Percentiles rank a stretch among this genome's conserved stretches.
phyloP scores from a whole-genome alignment of 53 echinoderm and acorn worm species.

The Arbacia lixula region DNA sequence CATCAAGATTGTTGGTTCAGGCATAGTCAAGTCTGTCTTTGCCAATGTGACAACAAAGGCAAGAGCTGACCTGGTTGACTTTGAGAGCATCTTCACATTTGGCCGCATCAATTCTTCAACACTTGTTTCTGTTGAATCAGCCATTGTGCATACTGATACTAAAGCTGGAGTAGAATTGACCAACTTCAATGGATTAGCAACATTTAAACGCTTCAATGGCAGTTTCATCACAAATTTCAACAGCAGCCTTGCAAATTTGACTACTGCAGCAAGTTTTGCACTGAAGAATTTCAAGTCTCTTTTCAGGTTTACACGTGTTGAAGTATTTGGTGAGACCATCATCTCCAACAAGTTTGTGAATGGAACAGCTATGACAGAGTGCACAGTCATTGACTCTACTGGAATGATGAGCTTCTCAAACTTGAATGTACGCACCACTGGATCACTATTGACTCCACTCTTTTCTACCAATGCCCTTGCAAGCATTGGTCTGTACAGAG shows the following conservation, averaged over 20 bases:
- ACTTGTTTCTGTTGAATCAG: slow-evolving; percentile 41
- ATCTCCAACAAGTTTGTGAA: slow-evolving; percentile 38
- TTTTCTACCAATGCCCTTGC: not conserved
- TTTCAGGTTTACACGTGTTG: slow-evolving; percentile 59
- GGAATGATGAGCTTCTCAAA: slow-evolving; percentile 59
- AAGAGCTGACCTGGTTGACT: slow-evolving; percentile 54
- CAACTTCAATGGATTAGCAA: not conserved
- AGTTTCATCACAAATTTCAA: slow-evolving; percentile 44
- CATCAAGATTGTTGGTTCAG: slow-evolving; percentile 8
- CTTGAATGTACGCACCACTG: slow-evolving; percentile 35
- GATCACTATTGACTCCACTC: not conserved
- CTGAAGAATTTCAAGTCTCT: slow-evolving; percentile 55
- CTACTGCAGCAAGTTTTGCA: slow-evolving; percentile 39
- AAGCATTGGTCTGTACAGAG: not conserved
- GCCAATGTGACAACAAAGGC: slow-evolving; percentile 53
- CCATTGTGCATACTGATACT: slow-evolving; percentile 55
- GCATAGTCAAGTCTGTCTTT: slow-evolving; percentile 62
- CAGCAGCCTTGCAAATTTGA: slow-evolving; percentile 57
- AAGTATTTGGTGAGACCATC: slow-evolving; percentile 11
- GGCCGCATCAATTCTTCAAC: slow-evolving; percentile 55
- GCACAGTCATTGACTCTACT: slow-evolving; percentile 11
- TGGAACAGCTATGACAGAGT: not conserved
- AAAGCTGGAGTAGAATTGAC: slow-evolving; percentile 50
- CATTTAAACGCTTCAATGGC: slow-evolving; percentile 19
- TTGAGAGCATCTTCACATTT: slow-evolving; percentile 38